Evolutionary conservation across 2,888 invertebrate genomes (phyloP).

Genomic region (Terebella lapidaria): DNA sequence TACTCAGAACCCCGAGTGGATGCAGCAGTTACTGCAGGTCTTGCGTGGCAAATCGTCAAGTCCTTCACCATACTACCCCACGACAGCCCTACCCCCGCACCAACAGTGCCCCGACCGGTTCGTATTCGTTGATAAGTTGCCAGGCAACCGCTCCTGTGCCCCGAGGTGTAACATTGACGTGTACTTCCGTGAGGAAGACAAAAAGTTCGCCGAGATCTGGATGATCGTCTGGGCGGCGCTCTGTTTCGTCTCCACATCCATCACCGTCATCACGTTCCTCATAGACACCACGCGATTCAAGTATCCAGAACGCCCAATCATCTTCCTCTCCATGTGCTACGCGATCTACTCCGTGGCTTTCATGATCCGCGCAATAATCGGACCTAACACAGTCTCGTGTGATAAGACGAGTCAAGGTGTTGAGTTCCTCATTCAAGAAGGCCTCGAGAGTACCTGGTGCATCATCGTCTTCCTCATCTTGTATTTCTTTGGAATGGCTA

Average conservation of each 20-base stretch:
- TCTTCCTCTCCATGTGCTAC: constrained; percentile 54
- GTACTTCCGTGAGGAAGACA: constrained; percentile 65
- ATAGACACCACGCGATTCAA: constrained; percentile 53
- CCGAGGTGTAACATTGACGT: constrained; percentile 65
- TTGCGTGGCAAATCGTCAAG: constrained; percentile 6
- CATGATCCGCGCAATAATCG: constrained; percentile 51
- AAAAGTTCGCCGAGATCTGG: constrained; percentile 68
- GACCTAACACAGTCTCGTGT: constrained; percentile 54
- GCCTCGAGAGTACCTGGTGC: constrained; percentile 61
- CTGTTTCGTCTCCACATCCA: constrained; percentile 59
- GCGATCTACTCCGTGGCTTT: constrained; percentile 51
- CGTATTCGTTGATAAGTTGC: constrained; percentile 30
- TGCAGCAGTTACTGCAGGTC: constrained; percentile 26
- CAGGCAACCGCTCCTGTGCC: constrained; percentile 35
- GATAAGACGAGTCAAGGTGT: constrained; percentile 58
- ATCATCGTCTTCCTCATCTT: constrained; percentile 68
- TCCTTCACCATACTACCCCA: background rate
- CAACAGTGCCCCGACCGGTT: constrained; percentile 38
- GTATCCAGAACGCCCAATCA: constrained; percentile 55
- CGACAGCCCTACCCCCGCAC: background rate
- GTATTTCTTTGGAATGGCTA: constrained; percentile 75
- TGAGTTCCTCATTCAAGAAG: constrained; percentile 53
- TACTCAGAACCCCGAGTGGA: constrained; percentile 25
- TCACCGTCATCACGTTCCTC: constrained; percentile 53
- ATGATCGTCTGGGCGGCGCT: constrained; percentile 73